Evolutionary conservation across 2,113 vertebrate genomes (phyloP).

Genomic region (Delphinus delphis): DNA sequence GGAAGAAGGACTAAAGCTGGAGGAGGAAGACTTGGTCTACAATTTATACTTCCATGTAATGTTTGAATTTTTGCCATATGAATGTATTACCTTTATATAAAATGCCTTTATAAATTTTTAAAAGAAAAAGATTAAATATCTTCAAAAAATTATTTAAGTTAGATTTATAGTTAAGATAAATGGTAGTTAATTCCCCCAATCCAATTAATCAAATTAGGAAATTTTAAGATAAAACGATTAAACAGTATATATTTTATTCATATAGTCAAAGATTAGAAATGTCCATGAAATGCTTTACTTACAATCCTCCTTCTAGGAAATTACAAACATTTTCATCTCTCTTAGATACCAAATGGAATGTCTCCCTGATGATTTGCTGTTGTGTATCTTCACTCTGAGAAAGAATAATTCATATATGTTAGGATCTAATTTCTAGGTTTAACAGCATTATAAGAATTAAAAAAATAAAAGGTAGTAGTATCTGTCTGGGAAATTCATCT

Average conservation of each 20-base stretch:
- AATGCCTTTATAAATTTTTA: neutral
- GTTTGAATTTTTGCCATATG: neutral
- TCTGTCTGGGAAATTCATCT: neutral
- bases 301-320: conserved; percentile 98
- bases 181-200: neutral
- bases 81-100: neutral
- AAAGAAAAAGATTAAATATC: neutral
- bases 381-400: conserved; percentile 97
- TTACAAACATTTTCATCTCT: conserved; percentile 99
- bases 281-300: conserved; percentile 83
- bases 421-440: conserved; percentile 1
- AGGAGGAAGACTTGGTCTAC: neutral
- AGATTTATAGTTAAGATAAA: conserved; percentile 1
- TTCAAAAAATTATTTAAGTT: conserved; percentile 14
- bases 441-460: conserved; percentile 20
- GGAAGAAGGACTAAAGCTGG: neutral
- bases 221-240: neutral
- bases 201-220: conserved; percentile 35
- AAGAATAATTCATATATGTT: conserved; percentile 69
- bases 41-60: neutral
- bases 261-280: neutral
- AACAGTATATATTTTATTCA: conserved; percentile 32
- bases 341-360: conserved; percentile 98
- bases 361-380: conserved; percentile 99
- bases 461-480: conserved; percentile 24